Conservation (phyloP, 1,140 invertebrate species). For the Drosophila punjabiensis region DNA sequence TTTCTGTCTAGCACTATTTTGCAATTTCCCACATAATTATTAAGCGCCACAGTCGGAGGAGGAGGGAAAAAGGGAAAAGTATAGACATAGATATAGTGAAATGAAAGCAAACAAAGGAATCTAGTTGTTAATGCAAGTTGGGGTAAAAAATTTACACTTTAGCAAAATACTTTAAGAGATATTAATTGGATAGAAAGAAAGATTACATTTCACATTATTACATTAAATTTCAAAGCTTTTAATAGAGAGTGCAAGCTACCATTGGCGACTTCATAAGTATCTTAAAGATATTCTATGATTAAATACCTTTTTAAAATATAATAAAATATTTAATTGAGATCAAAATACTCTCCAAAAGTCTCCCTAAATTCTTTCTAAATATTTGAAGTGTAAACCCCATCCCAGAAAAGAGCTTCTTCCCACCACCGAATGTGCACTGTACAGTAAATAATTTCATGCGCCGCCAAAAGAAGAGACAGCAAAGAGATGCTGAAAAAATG, state of each 20-base stretch:
- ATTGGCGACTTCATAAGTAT: neutral
- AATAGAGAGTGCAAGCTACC: neutral
- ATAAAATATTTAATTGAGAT: neutral
- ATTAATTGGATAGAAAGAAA: neutral
- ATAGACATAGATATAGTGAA: constrained; percentile 23
- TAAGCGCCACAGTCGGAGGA: constrained; percentile 54
- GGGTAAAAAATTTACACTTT: neutral
- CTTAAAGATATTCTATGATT: neutral
- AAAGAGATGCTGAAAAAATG: constrained; percentile 49
- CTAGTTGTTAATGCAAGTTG: constrained; percentile 2
- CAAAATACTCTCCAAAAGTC: neutral
- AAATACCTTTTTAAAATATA: neutral
- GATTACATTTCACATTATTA: too few relatives aligned
- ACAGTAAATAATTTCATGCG: constrained; percentile 38
- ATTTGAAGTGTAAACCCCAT: constrained; percentile 12
- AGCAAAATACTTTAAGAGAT: neutral
- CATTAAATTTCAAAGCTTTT: neutral
- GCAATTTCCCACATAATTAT: constrained; percentile 81
- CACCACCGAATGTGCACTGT: constrained; percentile 35
- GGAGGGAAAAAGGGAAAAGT: constrained; percentile 13
- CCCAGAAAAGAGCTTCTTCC: constrained; percentile 23
- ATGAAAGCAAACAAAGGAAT: constrained; percentile 53
- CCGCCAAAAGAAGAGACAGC: constrained; percentile 21
- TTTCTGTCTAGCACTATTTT: constrained; percentile 81
- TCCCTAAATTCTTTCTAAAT: neutral